These are phyloP conservation scores for Drosophila yooni DNA, from an alignment of 2,888 invertebrate species.

Conservation along the genomic window DNA sequence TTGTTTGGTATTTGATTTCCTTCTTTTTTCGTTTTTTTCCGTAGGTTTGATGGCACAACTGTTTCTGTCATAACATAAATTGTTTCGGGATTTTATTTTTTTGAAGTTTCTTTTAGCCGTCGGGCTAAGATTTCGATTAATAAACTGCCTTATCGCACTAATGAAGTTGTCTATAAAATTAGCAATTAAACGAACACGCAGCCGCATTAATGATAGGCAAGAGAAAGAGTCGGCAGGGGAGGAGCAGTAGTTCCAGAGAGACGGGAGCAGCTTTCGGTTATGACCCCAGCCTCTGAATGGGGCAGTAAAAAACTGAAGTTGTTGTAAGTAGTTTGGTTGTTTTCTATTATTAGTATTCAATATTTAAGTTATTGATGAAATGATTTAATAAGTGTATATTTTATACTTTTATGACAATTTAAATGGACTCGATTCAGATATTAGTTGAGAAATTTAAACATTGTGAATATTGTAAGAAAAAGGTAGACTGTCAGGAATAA, in stretches of 20 bases:
- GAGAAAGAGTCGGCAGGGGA: neutral
- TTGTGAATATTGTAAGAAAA: neutral
- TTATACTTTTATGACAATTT: neutral
- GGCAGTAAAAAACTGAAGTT: constrained; percentile 17
- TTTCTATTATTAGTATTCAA: neutral
- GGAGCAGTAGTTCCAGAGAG: constrained; percentile 14
- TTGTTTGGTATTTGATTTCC: constrained; percentile 22
- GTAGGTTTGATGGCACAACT: constrained; percentile 44
- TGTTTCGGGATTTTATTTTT: constrained; percentile 16
- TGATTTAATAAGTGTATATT: neutral
- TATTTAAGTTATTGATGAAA: neutral
- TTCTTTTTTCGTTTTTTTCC: constrained; percentile 12
- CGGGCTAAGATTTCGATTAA: constrained; percentile 50
- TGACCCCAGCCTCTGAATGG: constrained; percentile 20
- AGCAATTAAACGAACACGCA: constrained; percentile 73
- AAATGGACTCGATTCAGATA: neutral
- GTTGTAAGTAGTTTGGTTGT: neutral
- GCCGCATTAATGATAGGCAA: constrained; percentile 45
- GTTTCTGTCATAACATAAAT: constrained; percentile 62
- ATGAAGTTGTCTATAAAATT: constrained; percentile 77
- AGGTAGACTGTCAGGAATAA: neutral
- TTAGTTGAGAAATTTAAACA: neutral
- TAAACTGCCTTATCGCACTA: constrained; percentile 62
- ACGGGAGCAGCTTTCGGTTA: constrained; percentile 11
- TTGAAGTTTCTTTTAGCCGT: constrained; percentile 17